phyloP scores from a whole-genome alignment of 2,113 vertebrate species.

The Coracopsis vasa region DNA sequence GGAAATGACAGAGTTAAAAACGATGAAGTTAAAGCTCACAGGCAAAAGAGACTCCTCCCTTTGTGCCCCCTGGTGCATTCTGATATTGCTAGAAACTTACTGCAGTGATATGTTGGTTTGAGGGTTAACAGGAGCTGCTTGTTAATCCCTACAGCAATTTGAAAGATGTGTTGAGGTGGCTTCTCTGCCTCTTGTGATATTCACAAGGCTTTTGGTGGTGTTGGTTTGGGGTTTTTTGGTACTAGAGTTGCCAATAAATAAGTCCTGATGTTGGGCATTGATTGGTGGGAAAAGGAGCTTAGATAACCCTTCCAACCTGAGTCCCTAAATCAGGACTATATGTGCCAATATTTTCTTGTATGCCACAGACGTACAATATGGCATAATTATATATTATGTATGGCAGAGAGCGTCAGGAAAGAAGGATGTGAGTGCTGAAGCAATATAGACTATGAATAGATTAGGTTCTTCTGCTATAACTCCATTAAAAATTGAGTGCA shows the following conservation, averaged over 20 bases:
- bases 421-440: not conserved
- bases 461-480: conserved; percentile 6
- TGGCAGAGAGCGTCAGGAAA: not conserved
- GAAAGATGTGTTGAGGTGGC: not conserved
- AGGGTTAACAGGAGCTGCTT: not conserved
- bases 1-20: not conserved
- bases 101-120: not conserved
- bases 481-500: conserved; percentile 66
- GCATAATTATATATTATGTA: not conserved
- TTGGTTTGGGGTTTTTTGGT: not conserved
- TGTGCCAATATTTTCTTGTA: not conserved
- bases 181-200: not conserved
- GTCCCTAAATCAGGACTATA: not conserved
- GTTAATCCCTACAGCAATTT: not conserved
- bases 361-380: not conserved
- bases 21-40: not conserved
- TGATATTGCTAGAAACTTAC: not conserved
- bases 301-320: not conserved
- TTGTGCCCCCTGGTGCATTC: not conserved
- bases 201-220: not conserved
- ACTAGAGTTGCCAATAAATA: not conserved
- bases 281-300: not conserved
- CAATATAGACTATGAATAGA: conserved; percentile 13
- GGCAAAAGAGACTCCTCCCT: not conserved
- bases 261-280: not conserved